Conservation (phyloP, 2,888 invertebrate species). For the Perithous albicinctus region DNA sequence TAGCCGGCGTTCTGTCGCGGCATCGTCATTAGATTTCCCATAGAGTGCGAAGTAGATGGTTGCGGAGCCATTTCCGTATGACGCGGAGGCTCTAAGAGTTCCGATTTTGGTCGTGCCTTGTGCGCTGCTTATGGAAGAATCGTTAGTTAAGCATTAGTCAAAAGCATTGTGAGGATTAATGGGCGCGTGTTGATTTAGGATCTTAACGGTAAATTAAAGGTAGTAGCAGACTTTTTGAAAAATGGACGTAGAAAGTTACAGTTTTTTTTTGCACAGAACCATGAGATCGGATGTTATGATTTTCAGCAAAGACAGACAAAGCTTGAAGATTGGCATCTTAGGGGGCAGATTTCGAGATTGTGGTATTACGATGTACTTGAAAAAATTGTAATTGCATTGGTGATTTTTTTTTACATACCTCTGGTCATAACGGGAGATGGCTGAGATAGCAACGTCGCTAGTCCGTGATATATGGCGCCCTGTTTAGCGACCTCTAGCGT, state of each 20-base stretch:
- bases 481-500: conserved; percentile 98
- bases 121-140: conserved; percentile 78
- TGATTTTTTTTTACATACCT: conserved; percentile 86
- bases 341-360: conserved; percentile 3
- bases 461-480: conserved; percentile 98
- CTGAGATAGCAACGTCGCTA: conserved; percentile 96
- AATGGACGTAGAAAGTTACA: conserved; percentile 27
- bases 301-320: conserved; percentile 49
- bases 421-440: conserved; percentile 93
- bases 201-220: neutral
- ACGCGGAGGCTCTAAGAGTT: conserved; percentile 80
- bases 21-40: conserved; percentile 82
- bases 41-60: conserved; percentile 81
- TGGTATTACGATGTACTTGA: neutral
- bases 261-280: conserved; percentile 30
- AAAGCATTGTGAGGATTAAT: conserved; percentile 68
- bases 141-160: conserved; percentile 82
- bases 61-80: conserved; percentile 74
- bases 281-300: conserved; percentile 28
- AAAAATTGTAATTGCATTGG: neutral
- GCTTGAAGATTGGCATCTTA: conserved; percentile 6
- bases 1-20: conserved; percentile 76
- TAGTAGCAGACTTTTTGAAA: conserved; percentile 7
- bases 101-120: conserved; percentile 83
- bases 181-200: neutral